These are phyloP conservation scores for Apomyelois bistriatella DNA, from an alignment of 2,888 invertebrate species.

Conservation along the genomic window DNA sequence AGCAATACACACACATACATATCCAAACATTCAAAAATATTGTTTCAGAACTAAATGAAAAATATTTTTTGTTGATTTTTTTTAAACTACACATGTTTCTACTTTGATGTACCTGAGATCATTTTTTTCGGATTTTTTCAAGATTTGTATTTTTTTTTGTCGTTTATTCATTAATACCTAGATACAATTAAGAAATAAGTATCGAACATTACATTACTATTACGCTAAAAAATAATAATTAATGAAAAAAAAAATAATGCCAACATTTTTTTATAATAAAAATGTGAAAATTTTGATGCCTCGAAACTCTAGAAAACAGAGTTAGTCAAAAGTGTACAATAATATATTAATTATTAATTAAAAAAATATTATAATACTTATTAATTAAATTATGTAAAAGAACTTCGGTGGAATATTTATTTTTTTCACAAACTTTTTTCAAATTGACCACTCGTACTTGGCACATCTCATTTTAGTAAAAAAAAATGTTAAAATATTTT, in stretches of 20 bases:
- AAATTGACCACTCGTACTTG: slow-evolving; percentile 17
- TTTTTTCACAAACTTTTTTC: slow-evolving; percentile 24
- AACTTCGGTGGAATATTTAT: slow-evolving; percentile 46
- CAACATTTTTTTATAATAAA: slow-evolving; percentile 20
- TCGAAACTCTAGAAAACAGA: slow-evolving; percentile 18
- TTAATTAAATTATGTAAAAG: slow-evolving; percentile 24
- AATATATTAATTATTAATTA: slow-evolving; percentile 19
- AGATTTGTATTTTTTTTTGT: slow-evolving; percentile 61
- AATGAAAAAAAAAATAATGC: slow-evolving; percentile 27
- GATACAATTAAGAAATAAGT: slow-evolving; percentile 39
- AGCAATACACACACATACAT: slow-evolving; percentile 1
- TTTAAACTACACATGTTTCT: slow-evolving; percentile 16
- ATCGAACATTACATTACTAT: slow-evolving; percentile 35
- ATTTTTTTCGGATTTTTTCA: slow-evolving; percentile 57
- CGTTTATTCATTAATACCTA: slow-evolving; percentile 49
- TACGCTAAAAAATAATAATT: slow-evolving; percentile 27
- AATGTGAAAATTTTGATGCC: slow-evolving; percentile 17
- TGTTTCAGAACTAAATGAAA: neutral
- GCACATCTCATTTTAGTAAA: slow-evolving; percentile 17
- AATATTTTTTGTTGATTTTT: neutral
- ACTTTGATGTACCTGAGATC: slow-evolving; percentile 48
- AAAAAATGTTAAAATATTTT: slow-evolving; percentile 15
- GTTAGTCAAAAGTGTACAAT: slow-evolving; percentile 27
- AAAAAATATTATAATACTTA: slow-evolving; percentile 25
- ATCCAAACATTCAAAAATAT: neutral